Conservation (phyloP, 2,113 vertebrate species). For the Azemiops feae region DNA sequence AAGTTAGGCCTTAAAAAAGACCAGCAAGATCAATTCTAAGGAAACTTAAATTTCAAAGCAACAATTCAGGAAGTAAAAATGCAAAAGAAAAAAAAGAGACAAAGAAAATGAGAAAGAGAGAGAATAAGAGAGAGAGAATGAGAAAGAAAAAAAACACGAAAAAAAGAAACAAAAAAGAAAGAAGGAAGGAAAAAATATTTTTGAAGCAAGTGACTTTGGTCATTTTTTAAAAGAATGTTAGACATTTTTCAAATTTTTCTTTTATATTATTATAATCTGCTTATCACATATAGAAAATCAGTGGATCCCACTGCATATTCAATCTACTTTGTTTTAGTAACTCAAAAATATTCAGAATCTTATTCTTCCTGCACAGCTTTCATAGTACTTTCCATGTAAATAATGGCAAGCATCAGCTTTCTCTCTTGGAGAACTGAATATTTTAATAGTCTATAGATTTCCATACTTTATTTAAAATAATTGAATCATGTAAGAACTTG, state of each 20-base stretch:
- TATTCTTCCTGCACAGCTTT: neutral
- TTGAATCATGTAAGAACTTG: slow-evolving; percentile 10
- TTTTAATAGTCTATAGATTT: slow-evolving; percentile 2
- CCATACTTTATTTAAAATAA: slow-evolving; percentile 30
- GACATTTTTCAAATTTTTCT: neutral
- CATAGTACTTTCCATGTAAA: neutral
- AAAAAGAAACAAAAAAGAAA: neutral
- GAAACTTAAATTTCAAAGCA: slow-evolving; percentile 25
- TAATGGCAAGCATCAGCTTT: slow-evolving; percentile 2
- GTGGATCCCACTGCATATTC: neutral
- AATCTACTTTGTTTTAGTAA: neutral
- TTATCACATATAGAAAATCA: neutral
- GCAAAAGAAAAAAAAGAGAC: neutral
- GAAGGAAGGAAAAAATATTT: neutral
- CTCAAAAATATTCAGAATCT: neutral
- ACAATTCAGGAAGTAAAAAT: neutral
- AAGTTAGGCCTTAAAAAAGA: neutral
- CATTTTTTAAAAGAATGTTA: neutral
- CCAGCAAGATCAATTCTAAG: neutral
- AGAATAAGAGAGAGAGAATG: neutral
- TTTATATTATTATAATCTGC: neutral
- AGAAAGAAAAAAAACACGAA: neutral
- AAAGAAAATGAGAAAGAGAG: neutral
- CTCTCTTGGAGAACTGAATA: neutral
- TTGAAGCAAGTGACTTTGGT: neutral